These are phyloP conservation scores for Glaucopsyche alexis DNA, from an alignment of 2,888 invertebrate genomes.

Conservation along the genomic window DNA sequence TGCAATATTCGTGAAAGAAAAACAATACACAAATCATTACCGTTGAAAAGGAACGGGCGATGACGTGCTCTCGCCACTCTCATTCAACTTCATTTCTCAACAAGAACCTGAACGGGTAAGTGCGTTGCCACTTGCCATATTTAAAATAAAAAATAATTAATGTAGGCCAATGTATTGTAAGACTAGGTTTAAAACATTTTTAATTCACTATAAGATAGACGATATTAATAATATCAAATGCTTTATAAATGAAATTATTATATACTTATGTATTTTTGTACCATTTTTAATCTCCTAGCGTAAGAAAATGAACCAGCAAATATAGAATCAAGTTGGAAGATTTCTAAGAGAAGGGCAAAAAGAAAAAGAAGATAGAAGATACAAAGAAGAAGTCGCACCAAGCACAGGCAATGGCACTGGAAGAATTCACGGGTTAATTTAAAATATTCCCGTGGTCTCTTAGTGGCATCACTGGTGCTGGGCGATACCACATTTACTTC, in stretches of 20 bases:
- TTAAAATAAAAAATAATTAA: slow-evolving; percentile 10
- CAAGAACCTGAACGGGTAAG: slow-evolving; percentile 13
- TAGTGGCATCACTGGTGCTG: slow-evolving; percentile 84
- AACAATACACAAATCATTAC: slow-evolving; percentile 28
- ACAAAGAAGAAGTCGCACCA: slow-evolving; percentile 61
- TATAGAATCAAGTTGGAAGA: background rate
- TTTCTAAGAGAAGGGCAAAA: slow-evolving; percentile 31
- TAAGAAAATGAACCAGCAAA: background rate
- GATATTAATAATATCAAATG: background rate
- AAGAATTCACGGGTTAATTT: slow-evolving; percentile 90
- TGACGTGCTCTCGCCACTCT: slow-evolving; percentile 13
- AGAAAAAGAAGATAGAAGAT: slow-evolving; percentile 36
- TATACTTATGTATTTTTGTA: background rate
- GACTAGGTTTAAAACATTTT: too few relatives aligned
- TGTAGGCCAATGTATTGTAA: background rate
- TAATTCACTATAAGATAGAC: background rate
- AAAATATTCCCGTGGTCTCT: slow-evolving; percentile 83
- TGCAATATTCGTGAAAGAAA: slow-evolving; percentile 23
- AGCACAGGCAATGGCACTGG: slow-evolving; percentile 90
- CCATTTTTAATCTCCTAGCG: background rate
- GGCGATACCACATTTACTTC: slow-evolving; percentile 54
- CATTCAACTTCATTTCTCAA: slow-evolving; percentile 22
- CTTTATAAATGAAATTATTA: background rate
- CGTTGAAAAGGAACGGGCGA: slow-evolving; percentile 19
- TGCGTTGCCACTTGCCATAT: background rate